Evolutionary conservation across 2,113 vertebrate species (phyloP), one percentile per base, ranked within the genome.

Genomic region (Sinocyclocheilus anshuiensis): DNA sequence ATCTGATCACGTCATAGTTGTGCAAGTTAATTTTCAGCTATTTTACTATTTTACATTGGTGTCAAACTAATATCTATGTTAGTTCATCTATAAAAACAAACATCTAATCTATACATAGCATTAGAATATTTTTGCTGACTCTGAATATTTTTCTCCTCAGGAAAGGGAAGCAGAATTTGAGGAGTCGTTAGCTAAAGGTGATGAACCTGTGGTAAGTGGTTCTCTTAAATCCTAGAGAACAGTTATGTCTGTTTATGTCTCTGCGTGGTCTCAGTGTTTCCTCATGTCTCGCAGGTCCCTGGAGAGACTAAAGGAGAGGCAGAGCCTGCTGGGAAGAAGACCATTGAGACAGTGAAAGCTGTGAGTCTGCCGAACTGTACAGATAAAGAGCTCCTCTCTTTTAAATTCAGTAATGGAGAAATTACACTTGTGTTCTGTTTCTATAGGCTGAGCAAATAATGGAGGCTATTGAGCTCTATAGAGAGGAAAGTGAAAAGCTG

Each of bases 81-180:
- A 11, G 33, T 39, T 22, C 8, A 16, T 69, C 29, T 18, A 8
- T 36, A 33, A 69, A 72, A 42, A 72, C 4, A 57, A 22, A 57
- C 55, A 24, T 15, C 1, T 12, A n/a, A 2, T 13, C 1, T 8
- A 13, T 15, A 42, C 33, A 72, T 33, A 3, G 29, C 29, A 33
- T 3, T 33, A 33, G 29, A 33, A 33, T 33, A 33, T 33, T 33
- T 29, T 10, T 29, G 3, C 45, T 50, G 48, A 77, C 75, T 77
- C 45, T 61, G 15, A n/a, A 42, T 80, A 2, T 75, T 22, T n/a
- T 57, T 81, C 29, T 33, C 29, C 39, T 74, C 86, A 99, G 98
- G 95, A 97, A 93, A 94, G 95, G 84, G 98, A 99, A 90, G 96
- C 96, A 15, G 98, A 99, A 86, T 99, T 97, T 82, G 98, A 99